These are phyloP conservation scores for Ctenopoma kingsleyae DNA, from an alignment of 2,797 vertebrate species.

Conservation along the genomic window DNA sequence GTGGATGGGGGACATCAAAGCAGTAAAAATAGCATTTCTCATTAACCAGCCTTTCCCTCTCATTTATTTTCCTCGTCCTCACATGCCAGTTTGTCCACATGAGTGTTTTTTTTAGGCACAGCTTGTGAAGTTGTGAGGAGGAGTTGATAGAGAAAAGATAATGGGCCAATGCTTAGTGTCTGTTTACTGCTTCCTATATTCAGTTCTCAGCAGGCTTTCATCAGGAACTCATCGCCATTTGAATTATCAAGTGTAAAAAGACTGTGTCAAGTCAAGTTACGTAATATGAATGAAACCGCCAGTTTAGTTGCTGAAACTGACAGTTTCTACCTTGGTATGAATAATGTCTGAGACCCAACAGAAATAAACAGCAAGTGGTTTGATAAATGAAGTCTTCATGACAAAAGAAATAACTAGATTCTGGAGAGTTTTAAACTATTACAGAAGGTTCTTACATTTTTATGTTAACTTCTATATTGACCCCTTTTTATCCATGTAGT, in stretches of 20 bases:
- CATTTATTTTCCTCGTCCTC: constrained; percentile 85
- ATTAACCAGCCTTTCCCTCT: constrained; percentile 87
- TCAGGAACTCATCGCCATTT: constrained; percentile 47
- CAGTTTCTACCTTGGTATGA: constrained; percentile 18
- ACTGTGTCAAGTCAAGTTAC: constrained; percentile 43
- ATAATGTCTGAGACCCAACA: constrained; percentile 22
- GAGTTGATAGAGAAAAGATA: constrained; percentile 71
- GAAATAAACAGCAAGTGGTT: constrained; percentile 18
- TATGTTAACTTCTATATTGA: not conserved
- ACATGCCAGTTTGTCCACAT: constrained; percentile 82
- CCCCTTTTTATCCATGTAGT: not conserved
- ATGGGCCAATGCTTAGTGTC: constrained; percentile 63
- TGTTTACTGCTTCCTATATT: constrained; percentile 52
- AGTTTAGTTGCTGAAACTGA: constrained; percentile 44
- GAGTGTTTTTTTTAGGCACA: constrained; percentile 74
- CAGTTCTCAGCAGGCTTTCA: constrained; percentile 55
- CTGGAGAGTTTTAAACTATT: not conserved
- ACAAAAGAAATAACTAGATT: constrained; percentile 5
- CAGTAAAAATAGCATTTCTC: constrained; percentile 88
- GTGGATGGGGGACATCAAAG: constrained; percentile 86
- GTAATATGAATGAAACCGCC: constrained; percentile 47
- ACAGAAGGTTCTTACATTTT: not conserved
- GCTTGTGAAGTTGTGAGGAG: constrained; percentile 80
- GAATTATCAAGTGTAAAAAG: constrained; percentile 48
- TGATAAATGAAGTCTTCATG: constrained; percentile 19